These are phyloP conservation scores for Rhopilema esculentum DNA, from an alignment of 30 jellyfish, hydroid and myxozoan genomes.

Conservation along the genomic window DNA sequence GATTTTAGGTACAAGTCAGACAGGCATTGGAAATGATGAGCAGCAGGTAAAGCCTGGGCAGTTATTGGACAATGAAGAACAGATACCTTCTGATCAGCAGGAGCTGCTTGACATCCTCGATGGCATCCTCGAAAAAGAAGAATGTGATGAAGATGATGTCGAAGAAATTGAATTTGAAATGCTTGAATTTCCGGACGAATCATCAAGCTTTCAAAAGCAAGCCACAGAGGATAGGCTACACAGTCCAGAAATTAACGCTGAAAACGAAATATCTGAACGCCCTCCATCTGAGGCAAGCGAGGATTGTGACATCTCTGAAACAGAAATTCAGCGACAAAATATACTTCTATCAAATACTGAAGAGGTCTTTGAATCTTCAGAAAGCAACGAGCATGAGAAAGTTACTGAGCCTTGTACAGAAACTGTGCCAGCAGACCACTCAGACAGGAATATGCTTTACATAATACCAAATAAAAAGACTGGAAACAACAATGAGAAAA, in stretches of 20 bases:
- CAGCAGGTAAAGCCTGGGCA: not conserved
- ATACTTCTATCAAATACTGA: not conserved
- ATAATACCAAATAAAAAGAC: not conserved
- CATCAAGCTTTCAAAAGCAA: not conserved
- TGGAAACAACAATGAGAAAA: not conserved
- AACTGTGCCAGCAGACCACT: not conserved
- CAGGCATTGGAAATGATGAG: not conserved
- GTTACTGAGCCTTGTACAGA: not conserved
- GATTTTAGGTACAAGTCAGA: not conserved
- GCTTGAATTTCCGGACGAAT: not conserved
- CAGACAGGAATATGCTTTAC: not conserved
- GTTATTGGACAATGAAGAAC: not conserved
- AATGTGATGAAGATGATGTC: not conserved
- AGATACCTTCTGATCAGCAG: not conserved
- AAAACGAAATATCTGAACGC: not conserved
- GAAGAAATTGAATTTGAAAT: not conserved
- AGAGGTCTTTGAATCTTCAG: not conserved
- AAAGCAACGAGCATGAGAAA: not conserved
- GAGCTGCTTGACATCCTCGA: constrained; percentile 8
- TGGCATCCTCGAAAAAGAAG: constrained; percentile 1
- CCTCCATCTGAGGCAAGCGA: not conserved
- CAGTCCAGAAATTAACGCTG: not conserved
- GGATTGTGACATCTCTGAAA: not conserved
- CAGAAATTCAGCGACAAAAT: not conserved
- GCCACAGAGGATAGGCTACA: too few species aligned